Percentiles rank a stretch among this genome's conserved stretches.
These are phyloP conservation scores for Druceiella hillmani DNA, from an alignment of 2,888 invertebrate species.

Conservation along the genomic window DNA sequence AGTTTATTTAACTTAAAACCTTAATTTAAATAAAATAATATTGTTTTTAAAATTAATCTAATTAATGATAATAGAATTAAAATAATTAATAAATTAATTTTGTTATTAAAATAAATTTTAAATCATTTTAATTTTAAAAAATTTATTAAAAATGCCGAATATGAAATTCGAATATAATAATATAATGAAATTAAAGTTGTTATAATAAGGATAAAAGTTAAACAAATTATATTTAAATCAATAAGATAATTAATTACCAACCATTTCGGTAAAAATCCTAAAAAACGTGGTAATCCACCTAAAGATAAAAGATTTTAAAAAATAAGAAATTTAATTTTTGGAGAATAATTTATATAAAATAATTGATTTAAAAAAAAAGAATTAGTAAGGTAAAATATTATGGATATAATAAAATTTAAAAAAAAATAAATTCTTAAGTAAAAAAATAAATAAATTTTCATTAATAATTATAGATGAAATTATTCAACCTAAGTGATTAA, in stretches of 20 bases:
- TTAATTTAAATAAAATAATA: slow-evolving; percentile 28
- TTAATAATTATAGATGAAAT: slow-evolving; percentile 39
- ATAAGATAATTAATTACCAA: slow-evolving; percentile 50
- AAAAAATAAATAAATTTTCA: slow-evolving; percentile 41
- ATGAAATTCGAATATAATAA: slow-evolving; percentile 51
- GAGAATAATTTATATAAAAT: slow-evolving; percentile 30
- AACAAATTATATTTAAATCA: slow-evolving; percentile 35
- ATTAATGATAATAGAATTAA: slow-evolving; percentile 29
- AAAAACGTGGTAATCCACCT: slow-evolving; percentile 54
- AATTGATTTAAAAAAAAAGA: slow-evolving; percentile 35
- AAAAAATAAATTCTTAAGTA: slow-evolving; percentile 44
- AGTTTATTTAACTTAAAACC: slow-evolving; percentile 58
- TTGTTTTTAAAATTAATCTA: slow-evolving; percentile 6
- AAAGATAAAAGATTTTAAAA: slow-evolving; percentile 51
- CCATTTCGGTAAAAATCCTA: slow-evolving; percentile 60
- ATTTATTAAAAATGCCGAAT: slow-evolving; percentile 43
- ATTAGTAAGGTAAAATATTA: slow-evolving; percentile 47
- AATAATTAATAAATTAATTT: slow-evolving; percentile 27
- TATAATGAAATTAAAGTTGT: slow-evolving; percentile 50
- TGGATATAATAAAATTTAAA: slow-evolving; percentile 45
- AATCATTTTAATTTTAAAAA: slow-evolving; percentile 45
- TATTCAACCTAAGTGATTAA: slow-evolving; percentile 59
- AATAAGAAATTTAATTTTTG: slow-evolving; percentile 44
- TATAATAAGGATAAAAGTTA: slow-evolving; percentile 45
- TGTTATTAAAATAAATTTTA: slow-evolving; percentile 36